phyloP scores from a whole-genome alignment of 2,113 vertebrate genomes.

The Pelodiscus sinensis region DNA sequence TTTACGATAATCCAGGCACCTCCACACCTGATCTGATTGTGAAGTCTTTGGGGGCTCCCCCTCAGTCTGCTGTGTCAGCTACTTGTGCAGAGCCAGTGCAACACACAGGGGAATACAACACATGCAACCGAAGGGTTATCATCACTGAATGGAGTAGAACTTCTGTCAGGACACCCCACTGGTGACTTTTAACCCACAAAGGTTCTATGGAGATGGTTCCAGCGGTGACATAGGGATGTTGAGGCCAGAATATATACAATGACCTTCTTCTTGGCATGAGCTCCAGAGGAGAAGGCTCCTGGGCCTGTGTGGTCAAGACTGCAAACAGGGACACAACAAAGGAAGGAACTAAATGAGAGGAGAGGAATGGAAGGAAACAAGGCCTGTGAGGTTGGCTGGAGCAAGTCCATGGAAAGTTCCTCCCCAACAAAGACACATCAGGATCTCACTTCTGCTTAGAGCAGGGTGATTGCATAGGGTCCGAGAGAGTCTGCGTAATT shows the following conservation, averaged over 20 bases:
- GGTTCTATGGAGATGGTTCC: background rate
- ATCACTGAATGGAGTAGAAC: too few species aligned
- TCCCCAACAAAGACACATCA: background rate
- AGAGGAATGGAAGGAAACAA: background rate
- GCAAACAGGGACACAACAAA: background rate
- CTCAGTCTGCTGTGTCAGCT: too few species aligned
- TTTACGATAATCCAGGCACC: too few species aligned
- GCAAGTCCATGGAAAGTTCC: background rate
- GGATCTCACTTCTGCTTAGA: background rate
- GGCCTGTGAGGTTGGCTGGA: background rate
- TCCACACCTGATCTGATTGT: too few species aligned
- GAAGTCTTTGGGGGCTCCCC: too few species aligned
- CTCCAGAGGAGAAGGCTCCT: background rate
- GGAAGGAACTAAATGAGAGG: background rate
- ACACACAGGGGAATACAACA: too few species aligned
- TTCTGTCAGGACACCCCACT: too few species aligned
- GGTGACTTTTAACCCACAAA: too few species aligned
- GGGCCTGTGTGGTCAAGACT: background rate
- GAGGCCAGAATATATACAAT: background rate
- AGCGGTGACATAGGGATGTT: background rate
- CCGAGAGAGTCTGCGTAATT: background rate
- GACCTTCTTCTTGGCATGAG: background rate
- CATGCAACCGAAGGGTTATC: too few species aligned
- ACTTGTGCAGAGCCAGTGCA: too few species aligned
- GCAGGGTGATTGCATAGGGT: background rate